phyloP scores from a whole-genome alignment of 2,797 vertebrate species.

The Notoglanidium macrostoma region DNA sequence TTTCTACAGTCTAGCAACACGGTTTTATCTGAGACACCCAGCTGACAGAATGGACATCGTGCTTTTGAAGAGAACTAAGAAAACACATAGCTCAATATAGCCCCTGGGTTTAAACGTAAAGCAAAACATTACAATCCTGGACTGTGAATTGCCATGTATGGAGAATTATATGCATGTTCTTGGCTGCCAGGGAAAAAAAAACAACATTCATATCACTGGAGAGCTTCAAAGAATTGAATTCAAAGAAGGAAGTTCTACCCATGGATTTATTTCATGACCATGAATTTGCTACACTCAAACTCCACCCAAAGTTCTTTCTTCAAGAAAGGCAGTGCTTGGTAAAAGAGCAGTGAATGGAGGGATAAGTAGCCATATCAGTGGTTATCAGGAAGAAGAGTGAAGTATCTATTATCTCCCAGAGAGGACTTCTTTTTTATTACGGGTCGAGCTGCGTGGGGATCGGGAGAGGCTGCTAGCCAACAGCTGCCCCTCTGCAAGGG shows the following conservation, averaged over 20 bases:
- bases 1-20: background rate
- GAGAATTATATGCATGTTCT: slow-evolving; percentile 49
- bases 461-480: slow-evolving; percentile 71
- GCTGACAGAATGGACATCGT: background rate
- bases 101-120: slow-evolving; percentile 59
- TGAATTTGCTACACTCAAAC: slow-evolving; percentile 13
- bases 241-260: background rate
- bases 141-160: slow-evolving; percentile 65
- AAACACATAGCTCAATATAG: slow-evolving; percentile 52
- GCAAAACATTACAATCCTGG: slow-evolving; percentile 63
- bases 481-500: slow-evolving; percentile 78
- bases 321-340: background rate
- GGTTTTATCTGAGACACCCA: background rate
- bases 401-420: slow-evolving; percentile 58
- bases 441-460: slow-evolving; percentile 41
- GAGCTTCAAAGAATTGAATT: background rate
- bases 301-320: background rate
- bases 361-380: slow-evolving; percentile 30
- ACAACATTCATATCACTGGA: background rate
- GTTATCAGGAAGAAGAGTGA: slow-evolving; percentile 49
- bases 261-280: slow-evolving; percentile 9
- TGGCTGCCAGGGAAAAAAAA: background rate
- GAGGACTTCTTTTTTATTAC: slow-evolving; percentile 55
- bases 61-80: background rate
- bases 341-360: background rate